phyloP scores from a whole-genome alignment of 2,113 vertebrate species.

The Glaucidium brasilianum region DNA sequence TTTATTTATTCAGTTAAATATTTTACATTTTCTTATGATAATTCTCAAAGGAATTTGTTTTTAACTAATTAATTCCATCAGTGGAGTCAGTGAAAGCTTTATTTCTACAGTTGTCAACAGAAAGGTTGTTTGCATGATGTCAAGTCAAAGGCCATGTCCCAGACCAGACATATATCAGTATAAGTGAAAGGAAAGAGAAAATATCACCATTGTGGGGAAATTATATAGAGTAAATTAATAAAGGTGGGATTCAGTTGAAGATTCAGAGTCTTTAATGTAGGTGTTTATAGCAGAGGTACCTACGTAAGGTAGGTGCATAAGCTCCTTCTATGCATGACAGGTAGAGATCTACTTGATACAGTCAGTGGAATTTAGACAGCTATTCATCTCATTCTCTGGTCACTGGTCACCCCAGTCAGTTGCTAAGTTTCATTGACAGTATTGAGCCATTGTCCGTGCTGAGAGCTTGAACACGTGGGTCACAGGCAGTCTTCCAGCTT shows the following conservation, averaged over 20 bases:
- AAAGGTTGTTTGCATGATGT: background rate
- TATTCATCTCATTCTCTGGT: background rate
- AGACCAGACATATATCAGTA: background rate
- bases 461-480: background rate
- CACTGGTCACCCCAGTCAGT: background rate
- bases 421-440: background rate
- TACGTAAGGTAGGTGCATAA: background rate
- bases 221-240: background rate
- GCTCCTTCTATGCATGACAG: background rate
- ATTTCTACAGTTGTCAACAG: background rate
- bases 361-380: background rate
- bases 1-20: background rate
- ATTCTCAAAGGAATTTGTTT: background rate
- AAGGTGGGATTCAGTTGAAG: background rate
- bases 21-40: background rate
- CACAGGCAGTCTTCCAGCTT: background rate
- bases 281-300: background rate
- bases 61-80: background rate
- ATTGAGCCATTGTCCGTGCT: background rate
- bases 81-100: background rate
- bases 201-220: background rate
- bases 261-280: background rate
- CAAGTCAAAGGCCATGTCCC: background rate
- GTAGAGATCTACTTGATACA: background rate
- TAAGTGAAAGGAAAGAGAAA: background rate